phyloP scores from a whole-genome alignment of 1,140 invertebrate genomes.

The Heliothis subflexa region DNA sequence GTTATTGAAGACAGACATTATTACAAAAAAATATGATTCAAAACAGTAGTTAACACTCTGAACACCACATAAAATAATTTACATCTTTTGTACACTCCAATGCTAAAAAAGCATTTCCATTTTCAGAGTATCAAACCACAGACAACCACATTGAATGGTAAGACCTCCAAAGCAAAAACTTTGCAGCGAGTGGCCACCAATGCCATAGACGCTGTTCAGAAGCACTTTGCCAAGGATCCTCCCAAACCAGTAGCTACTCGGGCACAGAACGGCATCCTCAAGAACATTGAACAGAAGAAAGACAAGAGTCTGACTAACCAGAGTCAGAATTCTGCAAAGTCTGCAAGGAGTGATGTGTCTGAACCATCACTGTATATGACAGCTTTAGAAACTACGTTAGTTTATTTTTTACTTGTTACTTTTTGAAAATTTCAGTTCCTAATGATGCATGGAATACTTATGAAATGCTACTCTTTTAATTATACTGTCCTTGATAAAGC shows the following conservation, averaged over 20 bases:
- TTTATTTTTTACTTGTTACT: slow-evolving; percentile 47
- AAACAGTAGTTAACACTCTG: too few relatives aligned
- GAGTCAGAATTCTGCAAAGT: slow-evolving; percentile 75
- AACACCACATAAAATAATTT: too few relatives aligned
- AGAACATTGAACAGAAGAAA: slow-evolving; percentile 82
- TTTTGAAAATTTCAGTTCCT: not conserved
- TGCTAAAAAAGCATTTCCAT: not conserved
- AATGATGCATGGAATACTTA: not conserved
- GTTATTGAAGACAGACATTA: too few relatives aligned
- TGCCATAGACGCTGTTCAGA: slow-evolving; percentile 80
- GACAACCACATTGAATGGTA: slow-evolving; percentile 68
- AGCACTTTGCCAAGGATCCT: slow-evolving; percentile 84
- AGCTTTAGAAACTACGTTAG: slow-evolving; percentile 90
- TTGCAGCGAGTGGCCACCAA: slow-evolving; percentile 76
- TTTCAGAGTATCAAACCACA: slow-evolving; percentile 79
- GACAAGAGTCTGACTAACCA: slow-evolving; percentile 75
- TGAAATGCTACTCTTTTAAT: too few relatives aligned
- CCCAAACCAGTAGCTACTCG: slow-evolving; percentile 72
- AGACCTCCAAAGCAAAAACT: slow-evolving; percentile 73
- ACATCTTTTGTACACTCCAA: too few relatives aligned
- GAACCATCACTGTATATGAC: slow-evolving; percentile 90
- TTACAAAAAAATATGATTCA: too few relatives aligned
- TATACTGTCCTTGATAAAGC: too few relatives aligned
- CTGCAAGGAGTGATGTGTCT: slow-evolving; percentile 87
- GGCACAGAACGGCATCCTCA: slow-evolving; percentile 84